Evolutionary conservation across 64 coral and sea anemone species (phyloP).

Genomic region (Acropora yongei): DNA sequence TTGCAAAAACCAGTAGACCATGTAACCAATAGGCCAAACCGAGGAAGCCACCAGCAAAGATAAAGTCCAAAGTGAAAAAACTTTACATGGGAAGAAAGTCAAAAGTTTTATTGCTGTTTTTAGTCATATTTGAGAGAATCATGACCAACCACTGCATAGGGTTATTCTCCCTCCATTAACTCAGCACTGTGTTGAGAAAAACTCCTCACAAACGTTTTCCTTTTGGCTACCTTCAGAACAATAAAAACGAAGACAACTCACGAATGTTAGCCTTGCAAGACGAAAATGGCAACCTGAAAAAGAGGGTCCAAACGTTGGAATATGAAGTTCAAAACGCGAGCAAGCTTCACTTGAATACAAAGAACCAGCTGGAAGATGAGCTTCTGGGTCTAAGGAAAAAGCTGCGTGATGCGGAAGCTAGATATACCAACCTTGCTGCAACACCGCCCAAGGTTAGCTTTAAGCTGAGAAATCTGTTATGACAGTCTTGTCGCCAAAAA

Average conservation of each 20-base stretch:
- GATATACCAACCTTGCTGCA: conserved; percentile 84
- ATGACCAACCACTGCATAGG: no score
- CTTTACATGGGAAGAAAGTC: no score
- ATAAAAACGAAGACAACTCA: conserved; percentile 27
- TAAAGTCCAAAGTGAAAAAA: no score
- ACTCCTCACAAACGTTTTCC: not conserved
- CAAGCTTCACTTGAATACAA: conserved; percentile 52
- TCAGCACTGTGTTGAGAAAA: no score
- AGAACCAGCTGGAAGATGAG: conserved; percentile 77
- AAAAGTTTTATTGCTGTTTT: no score
- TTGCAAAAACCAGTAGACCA: no score
- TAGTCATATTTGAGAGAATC: no score
- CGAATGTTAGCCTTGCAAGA: conserved; percentile 54
- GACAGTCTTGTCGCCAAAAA: no score
- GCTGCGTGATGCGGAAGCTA: conserved; percentile 84
- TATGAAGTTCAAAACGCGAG: conserved; percentile 69
- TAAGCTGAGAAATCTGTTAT: not conserved
- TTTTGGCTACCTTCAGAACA: conserved; percentile 22
- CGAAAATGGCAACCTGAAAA: conserved; percentile 47
- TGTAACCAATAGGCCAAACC: no score
- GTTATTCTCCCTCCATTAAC: no score
- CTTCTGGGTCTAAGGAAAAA: conserved; percentile 76
- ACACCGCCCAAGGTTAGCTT: conserved; percentile 90
- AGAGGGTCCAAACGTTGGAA: conserved; percentile 62
- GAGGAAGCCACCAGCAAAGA: no score